Evolutionary conservation across 1,140 invertebrate species (phyloP).

Genomic region (Harpegnathos saltator): DNA sequence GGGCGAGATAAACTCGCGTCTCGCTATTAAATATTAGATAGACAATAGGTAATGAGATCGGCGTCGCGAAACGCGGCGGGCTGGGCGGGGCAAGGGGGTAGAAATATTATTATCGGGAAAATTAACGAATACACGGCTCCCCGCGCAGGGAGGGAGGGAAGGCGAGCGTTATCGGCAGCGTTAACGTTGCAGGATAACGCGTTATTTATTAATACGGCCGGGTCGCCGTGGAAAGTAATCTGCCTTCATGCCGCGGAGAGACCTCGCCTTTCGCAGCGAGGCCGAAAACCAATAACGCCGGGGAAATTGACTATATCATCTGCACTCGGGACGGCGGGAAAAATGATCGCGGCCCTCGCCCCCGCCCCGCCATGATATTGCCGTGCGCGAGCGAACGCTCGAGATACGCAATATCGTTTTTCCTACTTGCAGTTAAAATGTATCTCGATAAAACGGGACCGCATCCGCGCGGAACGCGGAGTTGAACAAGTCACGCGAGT

Average conservation of each 20-base stretch:
- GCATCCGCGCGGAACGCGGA: not conserved
- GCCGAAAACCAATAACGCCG: conserved; percentile 52
- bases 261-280: conserved; percentile 24
- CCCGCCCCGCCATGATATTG: conserved; percentile 44
- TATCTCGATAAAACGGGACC: conserved; percentile 48
- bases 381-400: not conserved
- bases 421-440: conserved; percentile 48
- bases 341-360: conserved; percentile 41
- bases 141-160: no score
- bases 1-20: not conserved
- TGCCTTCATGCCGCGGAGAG: conserved; percentile 6
- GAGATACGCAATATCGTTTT: conserved; percentile 53
- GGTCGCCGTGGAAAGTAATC: conserved; percentile 33
- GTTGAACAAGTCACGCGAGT: conserved; percentile 13
- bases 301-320: conserved; percentile 57
- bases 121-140: not conserved
- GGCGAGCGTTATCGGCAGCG: no score
- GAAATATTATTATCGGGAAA: not conserved
- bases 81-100: not conserved
- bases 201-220: conserved; percentile 49
- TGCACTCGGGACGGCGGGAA: conserved; percentile 41
- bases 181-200: not conserved
- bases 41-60: not conserved
- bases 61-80: not conserved
- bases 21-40: not conserved